Percentiles rank a stretch among this genome's conserved stretches.
phyloP scores from a whole-genome alignment of 2,888 invertebrate genomes.

The Scrobipalpa atriplicella region DNA sequence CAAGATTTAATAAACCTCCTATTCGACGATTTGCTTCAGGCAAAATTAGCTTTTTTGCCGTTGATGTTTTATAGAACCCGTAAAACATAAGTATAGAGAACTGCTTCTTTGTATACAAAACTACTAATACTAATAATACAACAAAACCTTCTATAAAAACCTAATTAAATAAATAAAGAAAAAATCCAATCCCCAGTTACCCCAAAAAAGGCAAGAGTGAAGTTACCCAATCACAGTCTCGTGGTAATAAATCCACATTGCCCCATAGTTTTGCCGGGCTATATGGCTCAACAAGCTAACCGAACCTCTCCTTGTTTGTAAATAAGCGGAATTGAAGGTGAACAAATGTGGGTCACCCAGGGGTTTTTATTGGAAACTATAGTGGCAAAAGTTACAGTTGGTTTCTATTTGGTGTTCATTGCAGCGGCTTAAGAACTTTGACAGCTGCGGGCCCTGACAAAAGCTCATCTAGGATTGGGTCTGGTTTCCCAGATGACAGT shows the following conservation, averaged over 20 bases:
- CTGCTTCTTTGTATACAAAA: too few species aligned
- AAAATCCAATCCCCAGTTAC: neutral
- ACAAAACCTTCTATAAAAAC: too few species aligned
- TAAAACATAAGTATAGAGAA: too few species aligned
- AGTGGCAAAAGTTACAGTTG: neutral
- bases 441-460: too few species aligned
- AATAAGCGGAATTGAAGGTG: slow-evolving; percentile 43
- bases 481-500: too few species aligned
- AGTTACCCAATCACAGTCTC: neutral
- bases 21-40: too few species aligned
- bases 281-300: slow-evolving; percentile 31
- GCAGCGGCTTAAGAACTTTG: too few species aligned
- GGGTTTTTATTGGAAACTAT: neutral
- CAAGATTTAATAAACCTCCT: too few species aligned
- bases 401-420: neutral
- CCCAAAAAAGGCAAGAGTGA: neutral
- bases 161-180: neutral
- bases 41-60: too few species aligned
- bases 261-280: slow-evolving; percentile 4
- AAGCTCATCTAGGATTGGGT: too few species aligned
- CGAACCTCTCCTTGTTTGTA: slow-evolving; percentile 37
- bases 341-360: slow-evolving; percentile 12
- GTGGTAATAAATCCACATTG: neutral
- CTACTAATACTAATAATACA: too few species aligned
- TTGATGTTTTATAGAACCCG: too few species aligned